Conservation (phyloP, 2,113 vertebrate genomes). For the Lates calcarifer region DNA sequence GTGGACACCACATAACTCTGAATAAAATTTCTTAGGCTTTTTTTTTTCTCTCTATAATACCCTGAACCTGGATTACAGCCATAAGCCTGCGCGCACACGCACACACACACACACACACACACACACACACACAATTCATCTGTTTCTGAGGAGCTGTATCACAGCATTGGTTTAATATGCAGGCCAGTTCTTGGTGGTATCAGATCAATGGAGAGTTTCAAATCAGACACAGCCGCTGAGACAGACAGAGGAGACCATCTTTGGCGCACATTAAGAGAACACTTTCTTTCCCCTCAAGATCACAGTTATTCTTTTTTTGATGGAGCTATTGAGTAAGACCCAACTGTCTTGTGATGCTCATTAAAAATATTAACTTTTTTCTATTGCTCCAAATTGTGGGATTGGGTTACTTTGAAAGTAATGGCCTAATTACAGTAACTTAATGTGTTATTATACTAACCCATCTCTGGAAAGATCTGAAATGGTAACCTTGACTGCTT, state of each 20-base stretch:
- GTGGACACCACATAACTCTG: constrained; percentile 55
- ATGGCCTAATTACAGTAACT: constrained; percentile 70
- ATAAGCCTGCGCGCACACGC: constrained; percentile 40
- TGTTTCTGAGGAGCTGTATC: constrained; percentile 54
- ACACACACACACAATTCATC: constrained; percentile 48
- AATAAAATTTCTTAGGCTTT: constrained; percentile 42
- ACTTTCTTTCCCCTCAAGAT: constrained; percentile 68
- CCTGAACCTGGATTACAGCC: constrained; percentile 60
- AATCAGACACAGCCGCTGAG: constrained; percentile 75
- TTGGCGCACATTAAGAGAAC: constrained; percentile 76
- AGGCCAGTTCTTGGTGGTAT: constrained; percentile 76
- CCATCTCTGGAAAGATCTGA: constrained; percentile 54
- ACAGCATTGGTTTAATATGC: constrained; percentile 71
- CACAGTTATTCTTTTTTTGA: constrained; percentile 72
- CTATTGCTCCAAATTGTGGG: constrained; percentile 50
- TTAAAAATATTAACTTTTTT: constrained; percentile 74
- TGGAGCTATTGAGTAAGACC: constrained; percentile 66
- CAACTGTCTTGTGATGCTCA: constrained; percentile 71
- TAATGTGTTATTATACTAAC: constrained; percentile 59
- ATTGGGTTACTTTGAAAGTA: constrained; percentile 70
- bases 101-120: constrained; percentile 41
- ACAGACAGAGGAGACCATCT: constrained; percentile 73
- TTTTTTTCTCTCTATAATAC: constrained; percentile 31
- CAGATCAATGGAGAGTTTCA: constrained; percentile 77
- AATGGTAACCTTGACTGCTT: constrained; percentile 32